Base-by-base conservation (phyloP, 2,888 invertebrate genomes). In the Pecten maximus region DNA sequence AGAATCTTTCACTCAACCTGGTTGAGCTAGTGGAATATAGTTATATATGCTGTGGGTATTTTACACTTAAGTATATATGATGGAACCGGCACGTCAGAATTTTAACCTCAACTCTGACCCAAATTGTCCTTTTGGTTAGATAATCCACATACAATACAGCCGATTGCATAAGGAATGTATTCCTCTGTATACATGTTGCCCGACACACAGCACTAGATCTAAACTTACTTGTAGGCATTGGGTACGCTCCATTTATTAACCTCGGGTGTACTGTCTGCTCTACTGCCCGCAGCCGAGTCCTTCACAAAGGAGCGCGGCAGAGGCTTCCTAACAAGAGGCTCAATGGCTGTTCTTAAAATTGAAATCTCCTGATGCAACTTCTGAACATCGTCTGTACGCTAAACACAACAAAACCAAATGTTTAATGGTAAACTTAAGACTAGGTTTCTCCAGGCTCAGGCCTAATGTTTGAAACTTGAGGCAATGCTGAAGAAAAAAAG, bases 371-470 rank as follows among this genome's bases (percentile, higher is more conserved):
- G 93, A 91, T 96, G 95, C 40, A 96, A 92, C 88, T 93, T 92
- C 88, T 95, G 94, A 40, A 96, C 93, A 90, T 96, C 96, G 40
- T 96, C 96, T n/a, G 93, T 90, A 35, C 96, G 92, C 96, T 96
- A 92, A 89, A 90, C 87, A 88, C 40, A 88, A 86, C 50, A 86
- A 91, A 91, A 91, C 35, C 74, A 74, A 74, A 35, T 74, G 74
- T 74, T 74, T 35, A 74, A 35, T 8, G 35, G 74, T 74, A 74
- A 74, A 74, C 6, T 35, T 35, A 74, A 28, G 74, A 12, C 35
- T 35, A 35, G 12, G 74, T 10, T 10, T 54, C 3, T 35, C 74
- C 74, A 28, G 60, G 50, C 50, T 74, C 28, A 28, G 74, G 28
- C 28, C 74, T 35, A 74, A 28, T 74, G 74, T 10, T 35, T 3